Conservation (phyloP, 2,113 vertebrate genomes). For the Myotis brandtii region DNA sequence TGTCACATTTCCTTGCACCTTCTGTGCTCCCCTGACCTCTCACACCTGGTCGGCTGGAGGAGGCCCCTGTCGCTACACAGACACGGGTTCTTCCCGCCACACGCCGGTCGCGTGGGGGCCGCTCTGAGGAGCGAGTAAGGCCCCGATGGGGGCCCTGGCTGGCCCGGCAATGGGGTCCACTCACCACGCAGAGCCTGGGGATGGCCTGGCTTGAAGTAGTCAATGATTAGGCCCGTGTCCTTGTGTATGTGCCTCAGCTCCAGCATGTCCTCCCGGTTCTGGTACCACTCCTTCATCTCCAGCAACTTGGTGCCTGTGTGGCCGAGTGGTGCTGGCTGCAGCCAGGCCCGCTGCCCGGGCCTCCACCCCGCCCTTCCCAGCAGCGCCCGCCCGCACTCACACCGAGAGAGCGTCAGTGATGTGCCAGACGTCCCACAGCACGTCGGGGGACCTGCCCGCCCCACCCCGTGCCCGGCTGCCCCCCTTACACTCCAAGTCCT, state of each 20-base stretch:
- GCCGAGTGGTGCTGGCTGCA: background rate
- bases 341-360: background rate
- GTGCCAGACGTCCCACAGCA: background rate
- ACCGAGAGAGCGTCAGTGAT: background rate
- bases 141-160: background rate
- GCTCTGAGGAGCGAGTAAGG: background rate
- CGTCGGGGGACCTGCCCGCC: background rate
- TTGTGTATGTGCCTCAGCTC: slow-evolving; percentile 87
- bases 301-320: slow-evolving; percentile 84
- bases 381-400: background rate
- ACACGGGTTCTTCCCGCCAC: background rate
- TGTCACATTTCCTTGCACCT: background rate
- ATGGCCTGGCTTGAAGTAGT: slow-evolving; percentile 88
- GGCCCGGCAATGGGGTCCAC: background rate
- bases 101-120: rapidly evolving
- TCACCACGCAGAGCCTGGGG: slow-evolving; percentile 87
- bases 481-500: slow-evolving; percentile 89
- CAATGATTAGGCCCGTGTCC: slow-evolving; percentile 80
- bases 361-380: rapidly evolving
- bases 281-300: slow-evolving; percentile 90
- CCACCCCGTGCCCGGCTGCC: rapidly evolving
- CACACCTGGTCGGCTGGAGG: background rate
- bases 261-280: slow-evolving; percentile 89
- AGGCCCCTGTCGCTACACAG: background rate
- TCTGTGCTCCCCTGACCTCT: background rate